A percentile compares a stretch with the other conserved stretches of the same genome.
Evolutionary conservation across 2,113 vertebrate species (phyloP).

Genomic region (Spea multiplicata): DNA sequence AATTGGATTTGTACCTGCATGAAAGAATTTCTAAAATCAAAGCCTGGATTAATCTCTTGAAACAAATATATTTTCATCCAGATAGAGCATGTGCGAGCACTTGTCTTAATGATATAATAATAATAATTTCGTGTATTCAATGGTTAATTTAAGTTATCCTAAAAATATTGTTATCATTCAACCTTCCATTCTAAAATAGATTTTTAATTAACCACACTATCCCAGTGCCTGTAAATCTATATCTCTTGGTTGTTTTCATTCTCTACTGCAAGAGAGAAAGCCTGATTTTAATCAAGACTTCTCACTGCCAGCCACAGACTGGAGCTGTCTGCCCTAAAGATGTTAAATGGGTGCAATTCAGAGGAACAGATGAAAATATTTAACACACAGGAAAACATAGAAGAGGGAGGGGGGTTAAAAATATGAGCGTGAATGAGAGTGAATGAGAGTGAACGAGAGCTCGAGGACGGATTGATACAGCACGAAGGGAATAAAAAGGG

Average conservation of each 20-base stretch:
- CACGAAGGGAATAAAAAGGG: no score
- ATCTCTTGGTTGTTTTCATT: background rate
- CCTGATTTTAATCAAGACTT: conserved; percentile 40
- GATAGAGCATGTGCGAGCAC: no score
- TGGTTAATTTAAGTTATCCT: background rate
- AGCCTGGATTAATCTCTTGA: no score
- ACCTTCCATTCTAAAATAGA: conserved; percentile 3
- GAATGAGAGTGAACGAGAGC: no score
- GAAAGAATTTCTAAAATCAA: no score
- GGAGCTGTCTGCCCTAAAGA: conserved; percentile 37
- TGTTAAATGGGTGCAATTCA: conserved; percentile 43
- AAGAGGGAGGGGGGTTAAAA: conserved; percentile 1
- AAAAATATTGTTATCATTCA: background rate
- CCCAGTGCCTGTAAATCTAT: conserved; percentile 19
- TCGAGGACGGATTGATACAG: background rate
- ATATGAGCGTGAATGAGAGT: no score
- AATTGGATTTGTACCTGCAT: no score
- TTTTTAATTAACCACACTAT: conserved; percentile 33
- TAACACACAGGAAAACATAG: conserved; percentile 33
- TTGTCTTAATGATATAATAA: no score
- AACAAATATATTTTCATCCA: no score
- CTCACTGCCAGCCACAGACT: conserved; percentile 33
- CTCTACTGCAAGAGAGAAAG: conserved; percentile 22
- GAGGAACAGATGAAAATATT: conserved; percentile 41
- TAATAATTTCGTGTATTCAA: background rate